Evolutionary conservation across 2,113 vertebrate genomes (phyloP).

Genomic region (Cryptotis parvus): DNA sequence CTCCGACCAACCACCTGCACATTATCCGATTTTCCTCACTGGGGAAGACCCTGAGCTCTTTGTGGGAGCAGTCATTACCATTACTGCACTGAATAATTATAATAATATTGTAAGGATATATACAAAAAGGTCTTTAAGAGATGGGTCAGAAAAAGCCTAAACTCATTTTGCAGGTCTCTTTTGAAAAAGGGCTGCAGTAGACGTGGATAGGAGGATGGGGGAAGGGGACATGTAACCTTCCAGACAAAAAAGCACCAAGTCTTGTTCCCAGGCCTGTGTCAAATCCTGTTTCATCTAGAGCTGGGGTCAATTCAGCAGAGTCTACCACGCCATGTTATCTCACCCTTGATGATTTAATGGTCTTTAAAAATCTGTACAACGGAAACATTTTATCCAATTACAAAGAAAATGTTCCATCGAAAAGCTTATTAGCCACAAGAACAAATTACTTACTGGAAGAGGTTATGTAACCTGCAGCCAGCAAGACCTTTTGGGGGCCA

Average conservation of each 20-base stretch:
- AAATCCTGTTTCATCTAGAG: conserved; percentile 15
- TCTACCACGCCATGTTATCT: not conserved
- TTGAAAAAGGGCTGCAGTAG: not conserved
- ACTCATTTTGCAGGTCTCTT: conserved; percentile 53
- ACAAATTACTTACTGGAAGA: not conserved
- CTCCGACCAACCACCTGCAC: not conserved
- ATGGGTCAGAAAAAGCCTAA: conserved; percentile 45
- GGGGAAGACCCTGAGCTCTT: not conserved
- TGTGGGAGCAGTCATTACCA: not conserved
- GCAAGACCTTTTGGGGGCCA: not conserved
- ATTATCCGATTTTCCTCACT: not conserved
- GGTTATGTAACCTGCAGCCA: not conserved
- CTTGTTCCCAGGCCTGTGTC: not conserved
- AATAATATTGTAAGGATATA: conserved; percentile 56
- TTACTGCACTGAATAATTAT: conserved; percentile 39
- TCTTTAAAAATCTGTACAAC: conserved; percentile 56
- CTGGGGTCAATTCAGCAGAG: not conserved
- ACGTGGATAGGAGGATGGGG: not conserved
- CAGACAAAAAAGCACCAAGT: conserved; percentile 1
- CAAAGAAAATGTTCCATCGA: conserved; percentile 41
- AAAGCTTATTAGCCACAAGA: conserved; percentile 12
- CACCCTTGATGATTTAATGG: conserved; percentile 49
- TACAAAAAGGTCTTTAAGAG: conserved; percentile 46
- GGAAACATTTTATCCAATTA: conserved; percentile 43
- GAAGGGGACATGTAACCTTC: not conserved